Evolutionary conservation across 2,113 vertebrate genomes (phyloP).

Genomic region (Mellivora capensis): DNA sequence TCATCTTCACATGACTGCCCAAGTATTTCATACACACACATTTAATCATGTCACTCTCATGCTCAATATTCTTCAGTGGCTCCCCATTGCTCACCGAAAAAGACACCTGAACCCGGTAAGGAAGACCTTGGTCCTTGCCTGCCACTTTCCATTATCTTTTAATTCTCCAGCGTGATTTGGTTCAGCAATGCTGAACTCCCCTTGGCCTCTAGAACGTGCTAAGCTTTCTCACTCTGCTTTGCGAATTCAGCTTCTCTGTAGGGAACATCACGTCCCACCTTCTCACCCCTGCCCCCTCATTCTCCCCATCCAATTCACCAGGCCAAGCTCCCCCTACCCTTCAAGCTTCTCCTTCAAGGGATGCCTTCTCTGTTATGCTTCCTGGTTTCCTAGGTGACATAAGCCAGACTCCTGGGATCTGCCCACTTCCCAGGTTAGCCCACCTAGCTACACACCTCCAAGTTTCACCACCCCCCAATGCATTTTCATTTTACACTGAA

Average conservation of each 20-base stretch:
- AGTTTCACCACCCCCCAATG: not conserved
- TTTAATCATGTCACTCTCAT: not conserved
- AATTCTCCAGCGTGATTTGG: not conserved
- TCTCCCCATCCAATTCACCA: not conserved
- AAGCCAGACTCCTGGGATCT: not conserved
- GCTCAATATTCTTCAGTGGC: not conserved
- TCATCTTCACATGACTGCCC: not conserved
- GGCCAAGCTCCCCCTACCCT: not conserved
- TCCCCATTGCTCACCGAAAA: not conserved
- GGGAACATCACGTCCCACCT: not conserved
- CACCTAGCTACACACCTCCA: not conserved
- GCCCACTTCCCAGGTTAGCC: not conserved
- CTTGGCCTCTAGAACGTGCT: not conserved
- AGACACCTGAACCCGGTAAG: not conserved
- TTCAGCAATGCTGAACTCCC: not conserved
- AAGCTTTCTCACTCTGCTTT: not conserved
- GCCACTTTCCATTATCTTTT: not conserved
- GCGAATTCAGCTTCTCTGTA: not conserved
- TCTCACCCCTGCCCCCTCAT: not conserved
- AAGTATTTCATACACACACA: not conserved
- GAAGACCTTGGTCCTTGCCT: not conserved
- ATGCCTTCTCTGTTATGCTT: not conserved
- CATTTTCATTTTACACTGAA: not conserved
- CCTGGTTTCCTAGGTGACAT: not conserved
- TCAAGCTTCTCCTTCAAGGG: not conserved